These are phyloP conservation scores for Oreochromis aureus DNA, from an alignment of 2,113 vertebrate species.

Conservation along the genomic window DNA sequence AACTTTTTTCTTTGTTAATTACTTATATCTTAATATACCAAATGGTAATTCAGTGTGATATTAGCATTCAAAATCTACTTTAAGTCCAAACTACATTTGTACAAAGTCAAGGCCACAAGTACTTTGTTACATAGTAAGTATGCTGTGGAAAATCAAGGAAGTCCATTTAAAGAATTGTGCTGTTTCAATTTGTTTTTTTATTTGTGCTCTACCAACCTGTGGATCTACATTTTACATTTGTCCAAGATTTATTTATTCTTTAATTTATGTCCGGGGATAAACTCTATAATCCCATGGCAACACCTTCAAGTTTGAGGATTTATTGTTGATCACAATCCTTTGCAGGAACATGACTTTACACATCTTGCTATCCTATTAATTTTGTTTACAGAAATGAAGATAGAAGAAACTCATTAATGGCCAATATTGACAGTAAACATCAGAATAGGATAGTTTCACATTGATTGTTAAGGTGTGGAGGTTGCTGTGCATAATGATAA, in stretches of 20 bases:
- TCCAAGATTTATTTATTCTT: not conserved
- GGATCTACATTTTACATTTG: not conserved
- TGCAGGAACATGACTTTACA: not conserved
- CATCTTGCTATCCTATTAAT: not conserved
- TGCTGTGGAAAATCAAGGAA: not conserved
- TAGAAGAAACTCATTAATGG: not conserved
- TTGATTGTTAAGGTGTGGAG: slow-evolving; percentile 5
- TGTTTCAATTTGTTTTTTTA: not conserved
- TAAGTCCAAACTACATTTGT: not conserved
- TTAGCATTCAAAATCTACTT: not conserved
- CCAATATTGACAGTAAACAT: not conserved
- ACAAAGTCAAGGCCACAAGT: not conserved
- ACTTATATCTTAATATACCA: not conserved
- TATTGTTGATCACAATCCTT: not conserved
- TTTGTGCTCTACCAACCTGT: not conserved
- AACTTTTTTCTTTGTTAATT: not conserved
- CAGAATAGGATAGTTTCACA: not conserved
- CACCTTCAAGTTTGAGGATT: not conserved
- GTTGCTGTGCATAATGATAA: not conserved
- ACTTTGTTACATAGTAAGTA: not conserved
- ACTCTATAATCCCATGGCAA: not conserved
- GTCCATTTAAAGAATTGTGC: not conserved
- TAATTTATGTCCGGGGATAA: not conserved
- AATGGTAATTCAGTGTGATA: not conserved
- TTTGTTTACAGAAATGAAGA: not conserved